These are phyloP conservation scores for Gila robusta DNA, from an alignment of 2,797 vertebrate species.

Conservation along the genomic window DNA sequence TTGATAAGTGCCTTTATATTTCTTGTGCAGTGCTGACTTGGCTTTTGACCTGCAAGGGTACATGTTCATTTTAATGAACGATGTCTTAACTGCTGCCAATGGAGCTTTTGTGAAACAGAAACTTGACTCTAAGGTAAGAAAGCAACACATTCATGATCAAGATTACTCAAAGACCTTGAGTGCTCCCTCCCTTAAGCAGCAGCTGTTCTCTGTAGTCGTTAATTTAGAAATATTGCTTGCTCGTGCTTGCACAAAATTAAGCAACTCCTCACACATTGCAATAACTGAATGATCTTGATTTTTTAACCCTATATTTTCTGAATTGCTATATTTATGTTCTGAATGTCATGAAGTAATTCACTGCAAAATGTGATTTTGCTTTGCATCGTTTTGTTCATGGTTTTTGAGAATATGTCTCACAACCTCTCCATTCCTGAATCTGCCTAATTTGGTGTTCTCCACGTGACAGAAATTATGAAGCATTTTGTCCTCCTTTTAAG, in stretches of 20 bases:
- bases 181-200: slow-evolving; percentile 9
- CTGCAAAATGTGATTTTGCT: background rate
- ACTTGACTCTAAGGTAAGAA: slow-evolving; percentile 93
- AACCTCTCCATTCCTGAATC: background rate
- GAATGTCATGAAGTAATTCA: background rate
- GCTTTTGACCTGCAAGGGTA: slow-evolving; percentile 96
- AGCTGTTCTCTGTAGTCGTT: background rate
- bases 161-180: background rate
- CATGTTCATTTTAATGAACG: slow-evolving; percentile 93
- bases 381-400: background rate
- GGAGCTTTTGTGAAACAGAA: slow-evolving; percentile 98
- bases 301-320: background rate
- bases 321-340: background rate
- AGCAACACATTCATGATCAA: background rate
- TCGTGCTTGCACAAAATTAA: background rate
- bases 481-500: background rate
- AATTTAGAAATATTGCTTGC: background rate
- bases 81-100: slow-evolving; percentile 95
- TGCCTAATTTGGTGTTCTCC: background rate
- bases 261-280: background rate
- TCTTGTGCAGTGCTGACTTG: slow-evolving; percentile 86
- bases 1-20: slow-evolving; percentile 6
- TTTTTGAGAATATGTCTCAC: background rate
- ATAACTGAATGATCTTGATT: too few species aligned
- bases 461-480: background rate